Percentiles rank a stretch among this genome's conserved stretches.
phyloP scores from a whole-genome alignment of 2,888 invertebrate genomes.

The Apodemia mormo region DNA sequence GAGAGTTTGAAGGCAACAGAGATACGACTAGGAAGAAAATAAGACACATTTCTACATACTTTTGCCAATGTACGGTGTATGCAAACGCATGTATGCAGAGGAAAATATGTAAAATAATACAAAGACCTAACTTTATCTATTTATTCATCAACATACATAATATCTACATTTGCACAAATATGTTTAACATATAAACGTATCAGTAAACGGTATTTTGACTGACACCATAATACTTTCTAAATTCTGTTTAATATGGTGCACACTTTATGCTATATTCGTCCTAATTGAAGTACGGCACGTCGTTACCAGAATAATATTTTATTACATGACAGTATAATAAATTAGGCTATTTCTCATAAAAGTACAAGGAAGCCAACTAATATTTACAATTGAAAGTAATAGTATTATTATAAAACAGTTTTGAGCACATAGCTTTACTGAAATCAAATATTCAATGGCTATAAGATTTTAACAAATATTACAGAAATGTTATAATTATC shows the following conservation, averaged over 20 bases:
- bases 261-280: conserved; percentile 44
- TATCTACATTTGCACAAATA: conserved; percentile 81
- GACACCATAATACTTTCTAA: conserved; percentile 69
- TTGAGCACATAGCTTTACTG: background rate
- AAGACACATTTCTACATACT: too few species aligned
- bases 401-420: conserved; percentile 29
- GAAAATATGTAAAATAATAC: conserved; percentile 41
- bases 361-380: conserved; percentile 66
- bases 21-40: too few species aligned
- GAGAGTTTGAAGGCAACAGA: too few species aligned
- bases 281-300: conserved; percentile 52
- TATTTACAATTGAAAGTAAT: conserved; percentile 67
- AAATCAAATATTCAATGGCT: conserved; percentile 7
- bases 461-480: background rate
- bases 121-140: conserved; percentile 66
- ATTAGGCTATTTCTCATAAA: conserved; percentile 50
- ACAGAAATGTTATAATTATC: background rate
- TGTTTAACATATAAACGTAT: conserved; percentile 72
- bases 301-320: conserved; percentile 61
- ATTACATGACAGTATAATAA: conserved; percentile 70
- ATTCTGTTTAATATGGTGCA: conserved; percentile 51
- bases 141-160: conserved; percentile 82
- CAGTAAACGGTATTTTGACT: conserved; percentile 61
- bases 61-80: too few species aligned
- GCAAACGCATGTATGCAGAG: too few species aligned